A percentile compares a stretch with the other conserved stretches of the same genome.
Evolutionary conservation across 2,797 vertebrate species (phyloP).

Genomic region (Gallinago nigripennis): DNA sequence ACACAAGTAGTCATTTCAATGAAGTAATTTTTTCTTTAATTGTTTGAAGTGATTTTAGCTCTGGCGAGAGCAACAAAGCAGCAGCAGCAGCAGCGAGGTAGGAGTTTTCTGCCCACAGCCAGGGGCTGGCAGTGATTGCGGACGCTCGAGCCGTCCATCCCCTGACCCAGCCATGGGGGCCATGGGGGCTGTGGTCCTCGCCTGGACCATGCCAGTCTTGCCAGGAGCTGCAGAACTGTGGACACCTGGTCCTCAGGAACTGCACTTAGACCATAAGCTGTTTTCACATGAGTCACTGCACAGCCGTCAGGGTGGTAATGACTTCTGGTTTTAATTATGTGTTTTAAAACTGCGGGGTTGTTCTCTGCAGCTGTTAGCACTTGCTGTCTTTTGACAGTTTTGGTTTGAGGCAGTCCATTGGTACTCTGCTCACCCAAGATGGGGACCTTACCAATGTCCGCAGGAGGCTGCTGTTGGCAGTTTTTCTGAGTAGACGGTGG

Average conservation of each 20-base stretch:
- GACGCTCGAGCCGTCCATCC: accelerated
- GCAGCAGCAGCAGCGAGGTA: not conserved
- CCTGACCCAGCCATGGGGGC: no score
- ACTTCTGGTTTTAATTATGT: not conserved
- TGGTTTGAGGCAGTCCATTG: not conserved
- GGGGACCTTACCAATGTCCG: not conserved
- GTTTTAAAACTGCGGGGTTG: not conserved
- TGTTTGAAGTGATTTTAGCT: not conserved
- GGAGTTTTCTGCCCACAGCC: not conserved
- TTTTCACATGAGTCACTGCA: not conserved
- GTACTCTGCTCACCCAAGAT: not conserved
- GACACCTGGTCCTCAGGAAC: not conserved
- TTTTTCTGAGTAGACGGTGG: not conserved
- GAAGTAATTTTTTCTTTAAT: not conserved
- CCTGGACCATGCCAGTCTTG: not conserved
- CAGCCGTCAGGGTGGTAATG: not conserved
- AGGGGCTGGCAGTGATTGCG: accelerated
- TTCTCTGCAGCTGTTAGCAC: not conserved
- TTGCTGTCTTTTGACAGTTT: not conserved
- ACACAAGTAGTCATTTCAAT: not conserved
- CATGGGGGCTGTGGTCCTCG: accelerated
- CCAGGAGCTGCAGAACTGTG: not conserved
- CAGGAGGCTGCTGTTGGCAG: not conserved
- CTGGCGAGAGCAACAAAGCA: accelerated
- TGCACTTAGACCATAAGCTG: not conserved